A percentile compares a stretch with the other conserved stretches of the same genome.
Evolutionary conservation across 2,113 vertebrate species (phyloP).

Genomic region (Hyperopisus bebe): DNA sequence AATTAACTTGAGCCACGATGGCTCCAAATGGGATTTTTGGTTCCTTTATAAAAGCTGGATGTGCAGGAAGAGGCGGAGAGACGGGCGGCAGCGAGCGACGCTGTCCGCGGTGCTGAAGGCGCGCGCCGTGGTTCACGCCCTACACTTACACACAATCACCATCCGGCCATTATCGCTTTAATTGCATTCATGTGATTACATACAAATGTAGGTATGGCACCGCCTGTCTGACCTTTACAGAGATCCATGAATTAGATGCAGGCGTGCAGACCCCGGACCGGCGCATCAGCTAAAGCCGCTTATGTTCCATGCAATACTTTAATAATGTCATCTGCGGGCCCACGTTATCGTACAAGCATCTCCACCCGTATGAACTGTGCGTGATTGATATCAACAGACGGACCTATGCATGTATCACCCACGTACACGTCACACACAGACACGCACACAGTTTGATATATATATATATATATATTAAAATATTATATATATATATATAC

Average conservation of each 20-base stretch:
- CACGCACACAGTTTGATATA: not conserved
- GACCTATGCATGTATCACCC: not conserved
- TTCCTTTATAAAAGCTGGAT: not conserved
- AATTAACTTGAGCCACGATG: not conserved
- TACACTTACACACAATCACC: not conserved
- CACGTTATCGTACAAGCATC: not conserved
- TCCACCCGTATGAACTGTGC: not conserved
- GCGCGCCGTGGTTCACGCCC: not conserved
- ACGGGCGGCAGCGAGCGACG: not conserved
- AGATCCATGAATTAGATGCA: not conserved
- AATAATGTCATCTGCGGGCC: not conserved
- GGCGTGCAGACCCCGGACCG: not conserved
- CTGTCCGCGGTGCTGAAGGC: not conserved
- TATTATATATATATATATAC: too few species aligned
- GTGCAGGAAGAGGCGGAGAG: not conserved
- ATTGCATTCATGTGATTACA: not conserved
- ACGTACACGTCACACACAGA: not conserved
- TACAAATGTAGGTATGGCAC: not conserved
- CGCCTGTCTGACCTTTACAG: not conserved
- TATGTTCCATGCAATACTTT: not conserved
- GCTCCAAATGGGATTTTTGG: not conserved
- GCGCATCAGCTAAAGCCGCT: not conserved
- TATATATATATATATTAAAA: rapidly evolving
- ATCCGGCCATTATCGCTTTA: not conserved
- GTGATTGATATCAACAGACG: not conserved